Conservation (phyloP, 2,113 vertebrate genomes). For the Etheostoma cragini region DNA sequence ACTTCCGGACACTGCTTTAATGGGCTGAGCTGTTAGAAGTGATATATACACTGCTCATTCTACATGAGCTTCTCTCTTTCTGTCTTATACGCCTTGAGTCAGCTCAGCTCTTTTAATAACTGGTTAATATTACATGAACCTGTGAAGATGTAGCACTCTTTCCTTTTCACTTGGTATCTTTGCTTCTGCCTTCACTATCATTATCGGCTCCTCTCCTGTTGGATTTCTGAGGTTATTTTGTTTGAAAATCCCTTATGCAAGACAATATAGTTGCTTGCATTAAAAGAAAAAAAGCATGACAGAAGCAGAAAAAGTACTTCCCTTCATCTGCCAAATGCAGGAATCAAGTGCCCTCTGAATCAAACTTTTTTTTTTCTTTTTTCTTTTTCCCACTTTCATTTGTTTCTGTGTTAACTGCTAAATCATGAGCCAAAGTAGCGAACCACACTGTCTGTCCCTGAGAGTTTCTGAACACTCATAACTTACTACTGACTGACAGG, state of each 20-base stretch:
- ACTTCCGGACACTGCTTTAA: slow-evolving; percentile 13
- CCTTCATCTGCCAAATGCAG: slow-evolving; percentile 11
- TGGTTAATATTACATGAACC: slow-evolving; percentile 64
- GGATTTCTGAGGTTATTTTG: slow-evolving; percentile 7
- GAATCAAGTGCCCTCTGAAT: slow-evolving; percentile 11
- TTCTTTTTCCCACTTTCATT: not conserved
- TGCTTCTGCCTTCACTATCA: not conserved
- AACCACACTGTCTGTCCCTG: not conserved
- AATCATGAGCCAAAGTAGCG: not conserved
- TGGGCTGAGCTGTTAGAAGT: slow-evolving; percentile 5
- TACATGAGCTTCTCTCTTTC: slow-evolving; percentile 20
- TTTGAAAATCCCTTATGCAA: slow-evolving; percentile 9
- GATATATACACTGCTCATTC: slow-evolving; percentile 21
- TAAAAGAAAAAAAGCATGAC: slow-evolving; percentile 33
- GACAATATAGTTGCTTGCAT: slow-evolving; percentile 25
- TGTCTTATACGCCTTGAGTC: slow-evolving; percentile 30
- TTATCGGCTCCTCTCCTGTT: slow-evolving; percentile 19
- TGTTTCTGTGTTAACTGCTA: slow-evolving; percentile 7
- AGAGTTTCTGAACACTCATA: not conserved
- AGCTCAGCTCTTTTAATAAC: slow-evolving; percentile 59
- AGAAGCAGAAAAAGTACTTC: slow-evolving; percentile 31
- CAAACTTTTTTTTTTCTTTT: slow-evolving; percentile 29
- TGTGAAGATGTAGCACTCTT: slow-evolving; percentile 28
- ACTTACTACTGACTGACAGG: not conserved
- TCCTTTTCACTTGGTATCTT: slow-evolving; percentile 20